Conservation (phyloP, 2,113 vertebrate genomes). For the Chionis minor region DNA sequence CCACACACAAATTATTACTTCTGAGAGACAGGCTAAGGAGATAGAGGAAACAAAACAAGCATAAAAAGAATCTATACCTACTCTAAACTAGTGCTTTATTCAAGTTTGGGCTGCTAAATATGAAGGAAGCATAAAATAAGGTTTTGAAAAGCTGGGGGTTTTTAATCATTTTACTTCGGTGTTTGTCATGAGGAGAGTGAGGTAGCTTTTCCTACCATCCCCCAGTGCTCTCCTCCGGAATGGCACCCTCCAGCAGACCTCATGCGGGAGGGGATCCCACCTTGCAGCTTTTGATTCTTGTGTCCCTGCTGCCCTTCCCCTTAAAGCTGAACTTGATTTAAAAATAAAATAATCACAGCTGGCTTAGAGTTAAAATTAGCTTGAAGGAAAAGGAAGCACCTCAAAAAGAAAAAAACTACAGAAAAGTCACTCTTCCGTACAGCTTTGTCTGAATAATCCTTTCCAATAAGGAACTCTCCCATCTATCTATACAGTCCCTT, state of each 20-base stretch:
- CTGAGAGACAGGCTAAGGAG: neutral
- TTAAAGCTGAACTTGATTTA: neutral
- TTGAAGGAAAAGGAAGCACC: neutral
- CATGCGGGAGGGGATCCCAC: neutral
- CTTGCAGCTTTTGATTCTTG: neutral
- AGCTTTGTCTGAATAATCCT: neutral
- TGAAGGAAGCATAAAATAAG: neutral
- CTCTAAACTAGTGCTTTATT: neutral
- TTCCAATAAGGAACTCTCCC: neutral
- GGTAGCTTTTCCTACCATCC: neutral
- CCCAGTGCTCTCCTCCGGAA: neutral
- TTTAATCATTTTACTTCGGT: neutral
- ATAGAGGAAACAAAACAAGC: neutral
- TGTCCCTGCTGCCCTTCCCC: neutral
- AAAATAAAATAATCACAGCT: constrained; percentile 4
- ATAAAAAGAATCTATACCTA: neutral
- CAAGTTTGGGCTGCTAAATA: neutral
- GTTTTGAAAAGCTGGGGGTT: neutral
- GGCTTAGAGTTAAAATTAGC: neutral
- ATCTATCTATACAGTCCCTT: neutral
- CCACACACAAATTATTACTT: neutral
- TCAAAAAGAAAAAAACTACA: neutral
- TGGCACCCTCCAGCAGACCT: neutral
- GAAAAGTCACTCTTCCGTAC: neutral
- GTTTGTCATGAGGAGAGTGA: neutral